Evolutionary conservation across 2,888 invertebrate species (phyloP).

Genomic region (Lasioglossum malachurum): DNA sequence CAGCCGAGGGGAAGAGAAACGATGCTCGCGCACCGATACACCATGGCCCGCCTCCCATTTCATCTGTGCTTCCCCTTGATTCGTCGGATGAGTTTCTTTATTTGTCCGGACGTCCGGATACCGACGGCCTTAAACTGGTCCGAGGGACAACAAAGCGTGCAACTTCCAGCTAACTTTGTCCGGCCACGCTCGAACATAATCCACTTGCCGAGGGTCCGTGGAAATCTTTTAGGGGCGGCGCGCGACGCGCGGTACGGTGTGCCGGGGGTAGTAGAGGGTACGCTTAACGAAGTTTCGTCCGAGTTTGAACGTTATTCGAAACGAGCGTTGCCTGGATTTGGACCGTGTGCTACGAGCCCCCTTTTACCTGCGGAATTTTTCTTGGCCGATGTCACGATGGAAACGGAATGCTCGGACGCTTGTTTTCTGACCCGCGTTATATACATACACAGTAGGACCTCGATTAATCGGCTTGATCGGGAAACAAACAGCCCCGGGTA

Average conservation of each 20-base stretch:
- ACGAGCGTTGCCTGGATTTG: constrained; percentile 39
- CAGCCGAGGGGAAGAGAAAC: constrained; percentile 12
- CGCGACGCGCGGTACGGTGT: not conserved
- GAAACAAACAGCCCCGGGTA: no score
- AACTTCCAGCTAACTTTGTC: constrained; percentile 66
- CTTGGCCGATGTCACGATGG: not conserved
- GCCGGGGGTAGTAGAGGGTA: constrained; percentile 21
- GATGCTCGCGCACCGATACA: not conserved
- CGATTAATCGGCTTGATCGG: no score
- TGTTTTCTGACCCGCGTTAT: not conserved
- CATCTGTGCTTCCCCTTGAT: not conserved
- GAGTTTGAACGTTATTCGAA: constrained; percentile 59
- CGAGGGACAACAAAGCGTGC: constrained; percentile 63
- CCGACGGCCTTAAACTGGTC: constrained; percentile 52
- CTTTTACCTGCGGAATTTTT: not conserved
- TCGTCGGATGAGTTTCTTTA: constrained; percentile 53
- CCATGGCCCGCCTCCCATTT: not conserved
- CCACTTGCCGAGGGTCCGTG: constrained; percentile 60
- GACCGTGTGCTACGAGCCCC: constrained; percentile 13
- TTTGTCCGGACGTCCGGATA: constrained; percentile 59
- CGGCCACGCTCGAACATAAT: constrained; percentile 66
- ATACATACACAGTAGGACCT: no score
- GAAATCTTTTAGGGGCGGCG: constrained; percentile 55
- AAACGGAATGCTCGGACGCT: not conserved
- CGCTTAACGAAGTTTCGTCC: constrained; percentile 66